Conservation (phyloP, 2,797 vertebrate species). For the Clarias laeviceps region DNA sequence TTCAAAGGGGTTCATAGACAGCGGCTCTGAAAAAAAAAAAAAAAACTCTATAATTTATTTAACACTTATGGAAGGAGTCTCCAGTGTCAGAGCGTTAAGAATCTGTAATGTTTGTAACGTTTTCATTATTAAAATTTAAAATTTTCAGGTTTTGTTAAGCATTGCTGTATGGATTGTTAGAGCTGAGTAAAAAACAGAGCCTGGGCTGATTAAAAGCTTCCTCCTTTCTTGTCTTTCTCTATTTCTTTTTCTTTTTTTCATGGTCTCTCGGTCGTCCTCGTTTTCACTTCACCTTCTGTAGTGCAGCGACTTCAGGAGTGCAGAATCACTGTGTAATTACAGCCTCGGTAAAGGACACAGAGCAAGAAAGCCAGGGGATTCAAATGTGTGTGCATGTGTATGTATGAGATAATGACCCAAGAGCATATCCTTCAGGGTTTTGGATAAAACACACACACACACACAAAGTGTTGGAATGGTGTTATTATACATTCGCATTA, state of each 20-base stretch:
- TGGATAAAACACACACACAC: background rate
- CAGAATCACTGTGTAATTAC: constrained; percentile 61
- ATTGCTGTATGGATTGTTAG: background rate
- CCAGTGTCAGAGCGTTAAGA: background rate
- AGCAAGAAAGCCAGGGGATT: constrained; percentile 45
- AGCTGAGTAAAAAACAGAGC: background rate
- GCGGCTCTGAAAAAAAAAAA: background rate
- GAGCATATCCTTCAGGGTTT: background rate
- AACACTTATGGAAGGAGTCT: background rate
- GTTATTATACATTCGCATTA: constrained; percentile 16
- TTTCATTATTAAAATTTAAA: too few relatives aligned
- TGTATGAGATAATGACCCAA: constrained; percentile 8
- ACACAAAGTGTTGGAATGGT: background rate
- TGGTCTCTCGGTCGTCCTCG: background rate
- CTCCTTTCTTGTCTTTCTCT: constrained; percentile 16
- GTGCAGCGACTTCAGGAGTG: constrained; percentile 52
- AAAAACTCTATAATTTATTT: background rate
- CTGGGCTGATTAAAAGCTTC: background rate
- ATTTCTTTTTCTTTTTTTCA: constrained; percentile 7
- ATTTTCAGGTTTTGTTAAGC: background rate
- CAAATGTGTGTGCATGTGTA: constrained; percentile 28
- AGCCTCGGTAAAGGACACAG: constrained; percentile 62
- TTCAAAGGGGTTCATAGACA: background rate
- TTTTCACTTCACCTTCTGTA: constrained; percentile 30
- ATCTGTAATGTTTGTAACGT: background rate